These are phyloP conservation scores for Chelonus formosanus DNA, from an alignment of 2,888 invertebrate genomes.

Conservation along the genomic window DNA sequence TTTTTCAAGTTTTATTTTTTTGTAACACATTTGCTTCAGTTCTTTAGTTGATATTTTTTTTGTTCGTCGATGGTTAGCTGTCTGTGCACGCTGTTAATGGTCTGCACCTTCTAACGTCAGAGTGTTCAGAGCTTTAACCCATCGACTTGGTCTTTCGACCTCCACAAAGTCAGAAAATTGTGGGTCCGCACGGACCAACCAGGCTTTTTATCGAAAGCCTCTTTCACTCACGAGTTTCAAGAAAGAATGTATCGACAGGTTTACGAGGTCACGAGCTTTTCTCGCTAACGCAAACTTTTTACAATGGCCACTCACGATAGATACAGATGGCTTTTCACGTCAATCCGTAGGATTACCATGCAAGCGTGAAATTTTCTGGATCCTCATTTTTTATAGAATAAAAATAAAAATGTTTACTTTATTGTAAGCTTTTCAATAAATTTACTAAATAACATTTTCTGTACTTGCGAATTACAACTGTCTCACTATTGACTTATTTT, in stretches of 20 bases:
- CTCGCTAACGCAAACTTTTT: neutral
- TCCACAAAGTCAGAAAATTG: conserved; percentile 32
- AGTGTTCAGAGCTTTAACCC: conserved; percentile 24
- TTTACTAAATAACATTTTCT: too few species aligned
- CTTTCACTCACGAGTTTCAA: conserved; percentile 3
- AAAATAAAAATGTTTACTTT: too few species aligned
- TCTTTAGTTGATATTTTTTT: neutral
- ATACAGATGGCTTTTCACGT: conserved; percentile 17
- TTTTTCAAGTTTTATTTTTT: conserved; percentile 1
- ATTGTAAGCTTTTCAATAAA: too few species aligned
- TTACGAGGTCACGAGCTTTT: conserved; percentile 19
- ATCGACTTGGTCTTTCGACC: conserved; percentile 17
- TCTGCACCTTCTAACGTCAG: conserved; percentile 36
- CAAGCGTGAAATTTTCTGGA: conserved; percentile 5
- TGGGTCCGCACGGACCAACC: conserved; percentile 9
- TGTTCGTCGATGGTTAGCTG: neutral
- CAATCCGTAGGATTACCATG: conserved; percentile 5
- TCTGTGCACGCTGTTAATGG: conserved; percentile 41
- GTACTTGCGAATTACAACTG: too few species aligned
- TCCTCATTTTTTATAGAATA: neutral
- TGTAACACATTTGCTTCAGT: neutral
- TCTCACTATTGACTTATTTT: too few species aligned
- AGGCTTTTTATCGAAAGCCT: conserved; percentile 15
- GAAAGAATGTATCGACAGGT: conserved; percentile 28
- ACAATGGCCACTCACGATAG: conserved; percentile 15